A percentile compares a stretch with the other conserved stretches of the same genome.
These are phyloP conservation scores for Oriolus oriolus DNA, from an alignment of 2,113 vertebrate species.

Conservation along the genomic window DNA sequence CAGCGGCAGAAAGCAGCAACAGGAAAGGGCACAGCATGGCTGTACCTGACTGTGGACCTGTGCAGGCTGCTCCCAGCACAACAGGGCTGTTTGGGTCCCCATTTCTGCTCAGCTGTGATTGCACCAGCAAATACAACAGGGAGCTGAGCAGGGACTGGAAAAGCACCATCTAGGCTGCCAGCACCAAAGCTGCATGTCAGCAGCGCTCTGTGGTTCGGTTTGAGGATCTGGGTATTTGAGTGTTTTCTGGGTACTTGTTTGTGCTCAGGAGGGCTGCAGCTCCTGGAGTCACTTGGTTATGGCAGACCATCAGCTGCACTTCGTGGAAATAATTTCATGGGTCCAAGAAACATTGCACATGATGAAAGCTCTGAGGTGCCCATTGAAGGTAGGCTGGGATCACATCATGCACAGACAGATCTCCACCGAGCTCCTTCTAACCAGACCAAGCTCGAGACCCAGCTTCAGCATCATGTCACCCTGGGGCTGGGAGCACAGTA, in stretches of 20 bases:
- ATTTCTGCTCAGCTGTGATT: not conserved
- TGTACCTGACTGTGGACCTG: accelerated
- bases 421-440: not conserved
- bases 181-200: not conserved
- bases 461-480: not conserved
- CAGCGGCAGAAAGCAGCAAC: not conserved
- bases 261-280: not conserved
- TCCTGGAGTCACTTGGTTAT: not conserved
- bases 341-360: not conserved
- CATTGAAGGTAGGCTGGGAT: not conserved
- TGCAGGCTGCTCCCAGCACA: not conserved
- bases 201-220: not conserved
- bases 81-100: not conserved
- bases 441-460: not conserved
- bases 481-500: not conserved
- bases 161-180: not conserved
- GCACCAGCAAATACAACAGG: not conserved
- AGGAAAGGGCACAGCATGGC: not conserved
- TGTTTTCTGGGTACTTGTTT: accelerated
- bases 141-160: not conserved
- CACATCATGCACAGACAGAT: not conserved
- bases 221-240: not conserved
- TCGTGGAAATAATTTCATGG: not conserved
- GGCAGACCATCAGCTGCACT: not conserved
- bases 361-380: not conserved